These are phyloP conservation scores for Dasypolia templi DNA, from an alignment of 2,888 invertebrate genomes.

Conservation along the genomic window DNA sequence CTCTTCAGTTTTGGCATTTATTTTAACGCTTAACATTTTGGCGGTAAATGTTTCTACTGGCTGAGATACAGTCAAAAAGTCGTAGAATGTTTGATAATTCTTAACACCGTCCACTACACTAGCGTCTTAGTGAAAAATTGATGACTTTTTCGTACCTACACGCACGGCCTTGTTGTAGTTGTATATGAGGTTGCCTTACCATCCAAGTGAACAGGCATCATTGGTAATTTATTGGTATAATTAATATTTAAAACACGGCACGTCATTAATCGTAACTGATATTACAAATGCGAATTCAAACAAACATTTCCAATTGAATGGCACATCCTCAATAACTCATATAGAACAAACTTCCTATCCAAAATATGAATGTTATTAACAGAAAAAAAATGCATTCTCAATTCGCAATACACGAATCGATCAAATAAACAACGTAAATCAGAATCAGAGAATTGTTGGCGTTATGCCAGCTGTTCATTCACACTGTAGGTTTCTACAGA, in stretches of 20 bases:
- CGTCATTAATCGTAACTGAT: too few species aligned
- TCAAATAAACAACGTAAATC: slow-evolving; percentile 52
- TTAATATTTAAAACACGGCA: not conserved
- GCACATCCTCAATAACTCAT: slow-evolving; percentile 53
- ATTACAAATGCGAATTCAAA: too few species aligned
- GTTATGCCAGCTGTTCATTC: slow-evolving; percentile 34
- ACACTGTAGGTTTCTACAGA: not conserved
- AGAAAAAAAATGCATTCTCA: slow-evolving; percentile 46
- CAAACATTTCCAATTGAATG: slow-evolving; percentile 41
- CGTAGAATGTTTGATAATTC: too few species aligned
- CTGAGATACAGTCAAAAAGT: too few species aligned
- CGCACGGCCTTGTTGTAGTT: not conserved
- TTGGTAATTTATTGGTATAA: not conserved
- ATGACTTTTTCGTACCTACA: not conserved
- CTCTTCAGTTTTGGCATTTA: too few species aligned
- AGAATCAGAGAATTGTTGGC: slow-evolving; percentile 39
- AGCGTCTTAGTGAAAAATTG: not conserved
- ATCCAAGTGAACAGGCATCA: not conserved
- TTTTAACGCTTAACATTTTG: too few species aligned
- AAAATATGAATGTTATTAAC: slow-evolving; percentile 38
- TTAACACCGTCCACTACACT: too few species aligned
- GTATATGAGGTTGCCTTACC: not conserved
- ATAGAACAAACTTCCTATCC: slow-evolving; percentile 42
- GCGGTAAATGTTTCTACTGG: too few species aligned
- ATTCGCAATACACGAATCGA: slow-evolving; percentile 35